Evolutionary conservation across 2,888 invertebrate species (phyloP).

Genomic region (Caenorhabditis macrosperma): DNA sequence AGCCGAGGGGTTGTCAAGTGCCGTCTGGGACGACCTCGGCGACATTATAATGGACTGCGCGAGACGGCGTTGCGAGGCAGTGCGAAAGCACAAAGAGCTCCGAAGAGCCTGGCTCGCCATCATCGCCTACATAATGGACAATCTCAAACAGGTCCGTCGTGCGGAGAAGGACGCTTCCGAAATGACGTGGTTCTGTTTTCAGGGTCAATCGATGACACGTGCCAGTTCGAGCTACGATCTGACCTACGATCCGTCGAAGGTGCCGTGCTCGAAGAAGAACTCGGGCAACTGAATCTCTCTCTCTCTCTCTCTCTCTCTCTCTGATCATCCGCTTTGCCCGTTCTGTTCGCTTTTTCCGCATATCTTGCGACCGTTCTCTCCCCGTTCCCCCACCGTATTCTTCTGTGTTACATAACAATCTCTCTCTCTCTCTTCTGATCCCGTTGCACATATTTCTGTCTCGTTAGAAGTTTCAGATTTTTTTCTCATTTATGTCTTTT

Average conservation of each 20-base stretch:
- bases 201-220: constrained; percentile 69
- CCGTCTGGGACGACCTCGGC: constrained; percentile 76
- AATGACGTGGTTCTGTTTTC: constrained; percentile 7
- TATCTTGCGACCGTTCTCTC: constrained; percentile 37
- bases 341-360: constrained; percentile 5
- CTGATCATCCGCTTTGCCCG: constrained; percentile 16
- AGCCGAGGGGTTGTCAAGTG: constrained; percentile 69
- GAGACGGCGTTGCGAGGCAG: constrained; percentile 68
- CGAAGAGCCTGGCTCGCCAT: constrained; percentile 76
- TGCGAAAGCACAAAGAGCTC: constrained; percentile 77
- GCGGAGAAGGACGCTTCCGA: background rate
- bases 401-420: background rate
- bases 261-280: constrained; percentile 50
- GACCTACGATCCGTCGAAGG: constrained; percentile 37
- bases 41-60: constrained; percentile 75
- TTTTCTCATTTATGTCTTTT: constrained; percentile 30
- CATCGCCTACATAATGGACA: constrained; percentile 76
- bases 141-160: constrained; percentile 72
- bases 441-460: constrained; percentile 5
- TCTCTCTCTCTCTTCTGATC: no score
- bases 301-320: background rate
- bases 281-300: constrained; percentile 32
- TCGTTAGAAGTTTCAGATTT: constrained; percentile 6
- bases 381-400: constrained; percentile 40
- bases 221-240: constrained; percentile 67